These are phyloP conservation scores for Tetramorium bicarinatum DNA, from an alignment of 2,888 invertebrate species.

Conservation along the genomic window DNA sequence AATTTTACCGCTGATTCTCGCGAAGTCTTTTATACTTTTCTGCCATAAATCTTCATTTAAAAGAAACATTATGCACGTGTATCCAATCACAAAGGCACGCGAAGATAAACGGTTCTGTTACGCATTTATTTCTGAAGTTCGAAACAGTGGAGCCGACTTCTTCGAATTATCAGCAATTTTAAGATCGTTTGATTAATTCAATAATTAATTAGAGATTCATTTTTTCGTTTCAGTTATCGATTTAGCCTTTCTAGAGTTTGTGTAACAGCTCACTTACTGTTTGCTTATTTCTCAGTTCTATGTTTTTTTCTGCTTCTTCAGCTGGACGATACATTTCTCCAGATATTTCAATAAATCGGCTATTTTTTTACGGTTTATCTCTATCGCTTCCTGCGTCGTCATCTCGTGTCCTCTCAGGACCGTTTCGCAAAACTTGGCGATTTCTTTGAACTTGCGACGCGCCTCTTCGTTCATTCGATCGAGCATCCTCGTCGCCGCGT, in stretches of 20 bases:
- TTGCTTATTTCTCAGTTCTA: neutral
- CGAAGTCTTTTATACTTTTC: neutral
- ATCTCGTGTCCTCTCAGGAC: slow-evolving; percentile 61
- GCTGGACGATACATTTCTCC: slow-evolving; percentile 62
- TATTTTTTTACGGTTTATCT: slow-evolving; percentile 30
- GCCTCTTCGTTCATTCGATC: slow-evolving; percentile 49
- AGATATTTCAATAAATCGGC: slow-evolving; percentile 55
- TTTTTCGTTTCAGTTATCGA: neutral
- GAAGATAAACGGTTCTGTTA: slow-evolving; percentile 19
- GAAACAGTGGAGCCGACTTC: neutral
- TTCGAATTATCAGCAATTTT: neutral
- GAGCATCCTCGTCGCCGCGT: slow-evolving; percentile 63
- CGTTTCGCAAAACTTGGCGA: slow-evolving; percentile 38
- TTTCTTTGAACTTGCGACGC: neutral
- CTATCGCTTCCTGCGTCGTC: neutral
- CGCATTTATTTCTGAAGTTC: neutral
- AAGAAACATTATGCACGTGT: neutral
- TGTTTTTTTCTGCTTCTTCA: neutral
- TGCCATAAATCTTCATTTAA: slow-evolving; percentile 19
- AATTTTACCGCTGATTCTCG: neutral
- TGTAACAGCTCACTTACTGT: neutral
- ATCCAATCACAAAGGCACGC: neutral
- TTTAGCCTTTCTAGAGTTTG: neutral
- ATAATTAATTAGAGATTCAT: slow-evolving; percentile 1
- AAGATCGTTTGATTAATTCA: neutral